Conservation (phyloP, 2,113 vertebrate species). For the Pholis gunnellus region DNA sequence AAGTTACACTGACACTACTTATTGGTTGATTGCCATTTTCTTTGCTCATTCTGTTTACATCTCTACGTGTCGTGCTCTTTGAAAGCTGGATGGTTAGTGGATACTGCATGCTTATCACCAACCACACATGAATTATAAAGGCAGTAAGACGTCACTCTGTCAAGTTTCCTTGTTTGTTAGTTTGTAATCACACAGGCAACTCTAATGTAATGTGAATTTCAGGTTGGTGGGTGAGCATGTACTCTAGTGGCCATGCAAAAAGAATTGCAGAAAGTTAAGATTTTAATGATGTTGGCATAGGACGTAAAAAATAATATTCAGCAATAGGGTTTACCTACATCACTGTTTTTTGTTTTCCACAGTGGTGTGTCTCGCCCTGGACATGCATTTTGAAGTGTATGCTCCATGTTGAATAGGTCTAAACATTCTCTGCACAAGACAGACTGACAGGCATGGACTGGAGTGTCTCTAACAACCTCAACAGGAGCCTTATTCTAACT, state of each 20-base stretch:
- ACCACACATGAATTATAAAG: background rate
- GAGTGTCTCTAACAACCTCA: background rate
- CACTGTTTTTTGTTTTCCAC: background rate
- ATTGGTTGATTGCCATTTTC: background rate
- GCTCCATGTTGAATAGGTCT: background rate
- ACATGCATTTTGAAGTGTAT: background rate
- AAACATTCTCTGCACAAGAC: background rate
- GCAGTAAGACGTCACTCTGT: background rate
- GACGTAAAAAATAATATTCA: background rate
- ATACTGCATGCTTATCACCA: background rate
- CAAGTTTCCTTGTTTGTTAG: background rate
- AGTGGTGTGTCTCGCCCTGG: background rate
- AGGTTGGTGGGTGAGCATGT: background rate
- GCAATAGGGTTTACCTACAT: background rate
- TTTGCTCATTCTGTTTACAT: background rate
- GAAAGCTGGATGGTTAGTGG: background rate
- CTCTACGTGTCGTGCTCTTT: background rate
- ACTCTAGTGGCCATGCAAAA: background rate
- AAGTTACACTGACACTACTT: conserved; percentile 14
- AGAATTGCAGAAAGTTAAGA: background rate
- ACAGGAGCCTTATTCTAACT: background rate
- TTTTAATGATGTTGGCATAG: background rate
- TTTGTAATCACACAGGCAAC: background rate
- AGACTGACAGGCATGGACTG: background rate
- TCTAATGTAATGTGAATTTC: background rate